Percentiles rank a stretch among this genome's conserved stretches.
Conservation (phyloP, 1,140 invertebrate species). For the Pantala flavescens region DNA sequence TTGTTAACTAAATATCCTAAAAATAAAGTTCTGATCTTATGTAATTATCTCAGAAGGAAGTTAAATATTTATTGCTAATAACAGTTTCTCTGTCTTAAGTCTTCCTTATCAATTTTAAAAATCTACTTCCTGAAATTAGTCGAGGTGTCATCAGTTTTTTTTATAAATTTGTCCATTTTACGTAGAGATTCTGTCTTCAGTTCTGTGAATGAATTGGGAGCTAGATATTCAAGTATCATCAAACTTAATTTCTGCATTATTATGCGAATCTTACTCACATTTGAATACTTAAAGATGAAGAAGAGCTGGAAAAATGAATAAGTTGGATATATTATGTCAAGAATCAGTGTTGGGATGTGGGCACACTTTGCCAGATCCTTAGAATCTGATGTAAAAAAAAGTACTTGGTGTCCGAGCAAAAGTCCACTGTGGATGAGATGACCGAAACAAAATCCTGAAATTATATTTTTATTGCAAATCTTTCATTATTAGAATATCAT, state of each 20-base stretch:
- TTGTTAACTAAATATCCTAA: no score
- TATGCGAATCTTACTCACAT: conserved; percentile 42
- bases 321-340: conserved; percentile 50
- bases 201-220: no score
- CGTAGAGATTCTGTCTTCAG: no score
- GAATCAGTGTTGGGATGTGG: conserved; percentile 37
- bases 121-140: no score
- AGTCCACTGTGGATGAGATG: conserved; percentile 57
- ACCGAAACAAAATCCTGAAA: conserved; percentile 60
- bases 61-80: no score
- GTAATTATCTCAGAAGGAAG: no score
- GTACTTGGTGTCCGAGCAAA: conserved; percentile 49
- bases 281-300: conserved; percentile 68
- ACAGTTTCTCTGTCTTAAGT: no score
- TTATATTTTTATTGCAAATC: no score
- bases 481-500: no score
- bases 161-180: neutral
- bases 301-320: conserved; percentile 60
- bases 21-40: no score
- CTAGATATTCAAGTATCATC: neutral
- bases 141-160: neutral
- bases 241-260: neutral
- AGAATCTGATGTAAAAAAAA: conserved; percentile 39
- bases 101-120: no score
- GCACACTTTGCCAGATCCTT: conserved; percentile 30